Evolutionary conservation across 2,888 invertebrate genomes (phyloP), one percentile per base, ranked within the genome.

Genomic region (Carabus problematicus): DNA sequence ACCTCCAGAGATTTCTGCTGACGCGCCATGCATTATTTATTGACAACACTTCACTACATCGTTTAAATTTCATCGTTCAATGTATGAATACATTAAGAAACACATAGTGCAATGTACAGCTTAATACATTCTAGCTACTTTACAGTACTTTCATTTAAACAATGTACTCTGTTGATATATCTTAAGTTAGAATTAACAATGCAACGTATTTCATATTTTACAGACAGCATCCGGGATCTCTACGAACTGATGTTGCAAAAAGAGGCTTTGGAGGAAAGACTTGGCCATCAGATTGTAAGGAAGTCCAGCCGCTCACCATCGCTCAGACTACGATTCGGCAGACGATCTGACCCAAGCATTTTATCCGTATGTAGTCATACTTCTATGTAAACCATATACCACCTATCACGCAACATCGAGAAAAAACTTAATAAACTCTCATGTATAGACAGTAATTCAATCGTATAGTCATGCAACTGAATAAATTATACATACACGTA

Each of bases 231-330:
- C 69, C 76, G 88, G 73, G 89, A 89, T 47, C 80, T 89, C 70
- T 87, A 88, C 79, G 88, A 89, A 54, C 80, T 88, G 64, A 79
- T 89, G 43, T 84, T 88, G 54, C 88, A 87, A 75, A 87, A 86
- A 80, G 88, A 88, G 76, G 86, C 87, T n/a, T 79, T 88, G 63
- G 87, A 86, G 71, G 81, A 85, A 52, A 87, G 88, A 18, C 88
- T 86, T 69, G 73, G 82, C n/a, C 91, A 92, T 79, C 87, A 91
- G 76, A 86, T 92, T 39, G 90, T 91, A 59, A 88, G 92, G 78
- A 92, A 92, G 80, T 90, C 91, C 3, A 90, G 91, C 76, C 85
- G 92, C 72, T 91, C 91, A 12, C 92, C 92, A 0, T 91, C 91
- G 0, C 83, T 92, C 47, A 86, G 92, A 16, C 85, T 93, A 70